Evolutionary conservation across 92 coral and sea anemone species (phyloP).

Genomic region (Epizoanthus stellaris): DNA sequence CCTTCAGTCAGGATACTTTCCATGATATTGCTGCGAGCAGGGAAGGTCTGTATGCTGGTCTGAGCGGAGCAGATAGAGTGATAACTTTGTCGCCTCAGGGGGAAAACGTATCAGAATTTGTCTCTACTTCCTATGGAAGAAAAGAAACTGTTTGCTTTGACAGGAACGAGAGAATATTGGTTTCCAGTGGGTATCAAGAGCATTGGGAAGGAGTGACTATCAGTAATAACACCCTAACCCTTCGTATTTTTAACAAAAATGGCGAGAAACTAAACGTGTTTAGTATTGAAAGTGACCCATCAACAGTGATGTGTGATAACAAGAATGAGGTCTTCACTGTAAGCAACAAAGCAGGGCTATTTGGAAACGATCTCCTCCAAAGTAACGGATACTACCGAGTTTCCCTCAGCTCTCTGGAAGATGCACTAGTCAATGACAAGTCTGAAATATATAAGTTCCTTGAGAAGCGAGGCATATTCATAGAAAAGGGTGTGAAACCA

Average conservation of each 20-base stretch:
- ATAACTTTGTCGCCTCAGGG: neutral
- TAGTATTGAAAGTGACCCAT: neutral
- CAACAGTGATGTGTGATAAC: neutral
- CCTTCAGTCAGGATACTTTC: neutral
- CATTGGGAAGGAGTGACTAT: neutral
- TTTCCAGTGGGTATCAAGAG: neutral
- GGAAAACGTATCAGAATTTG: neutral
- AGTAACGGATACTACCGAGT: neutral
- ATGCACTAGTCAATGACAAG: neutral
- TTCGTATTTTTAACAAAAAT: neutral
- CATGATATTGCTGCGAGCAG: conserved; percentile 4
- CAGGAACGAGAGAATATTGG: neutral
- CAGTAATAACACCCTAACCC: neutral
- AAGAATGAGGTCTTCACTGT: neutral
- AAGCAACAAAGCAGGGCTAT: neutral
- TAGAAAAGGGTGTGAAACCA: neutral
- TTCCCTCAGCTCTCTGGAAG: neutral
- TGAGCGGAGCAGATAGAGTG: neutral
- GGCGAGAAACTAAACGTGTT: neutral
- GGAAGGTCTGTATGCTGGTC: neutral
- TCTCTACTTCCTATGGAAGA: neutral
- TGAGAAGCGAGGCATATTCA: neutral
- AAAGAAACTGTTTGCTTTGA: neutral
- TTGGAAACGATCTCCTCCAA: too few species aligned
- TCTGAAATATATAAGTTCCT: neutral